Evolutionary conservation across 2,113 vertebrate genomes (phyloP).

Genomic region (Catharus minimus): DNA sequence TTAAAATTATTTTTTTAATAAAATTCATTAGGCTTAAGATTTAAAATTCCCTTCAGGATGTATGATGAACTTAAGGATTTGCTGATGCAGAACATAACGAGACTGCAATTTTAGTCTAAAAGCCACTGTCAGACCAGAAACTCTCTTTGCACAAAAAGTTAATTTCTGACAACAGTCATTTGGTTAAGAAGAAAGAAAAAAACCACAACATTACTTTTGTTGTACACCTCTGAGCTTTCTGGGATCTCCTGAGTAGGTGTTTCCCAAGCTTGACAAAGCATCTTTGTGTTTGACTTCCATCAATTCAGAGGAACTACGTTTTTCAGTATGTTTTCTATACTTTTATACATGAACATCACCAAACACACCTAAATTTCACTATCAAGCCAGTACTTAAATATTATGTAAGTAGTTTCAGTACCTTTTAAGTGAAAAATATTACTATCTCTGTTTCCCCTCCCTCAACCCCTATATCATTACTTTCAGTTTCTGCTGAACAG

Average conservation of each 20-base stretch:
- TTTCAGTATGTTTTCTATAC: not conserved
- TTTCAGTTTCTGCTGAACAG: constrained; percentile 34
- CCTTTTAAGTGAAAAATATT: not conserved
- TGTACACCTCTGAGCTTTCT: not conserved
- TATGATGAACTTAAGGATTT: not conserved
- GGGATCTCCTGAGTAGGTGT: not conserved
- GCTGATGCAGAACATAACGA: not conserved
- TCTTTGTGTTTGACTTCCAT: not conserved
- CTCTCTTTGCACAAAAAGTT: not conserved
- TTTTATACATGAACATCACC: not conserved
- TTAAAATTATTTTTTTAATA: not conserved
- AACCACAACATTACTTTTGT: not conserved
- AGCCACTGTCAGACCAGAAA: not conserved
- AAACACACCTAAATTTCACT: not conserved
- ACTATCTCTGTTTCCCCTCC: not conserved
- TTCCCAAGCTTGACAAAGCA: not conserved
- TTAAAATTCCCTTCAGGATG: not conserved
- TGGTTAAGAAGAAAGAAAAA: not conserved
- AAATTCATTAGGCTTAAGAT: not conserved
- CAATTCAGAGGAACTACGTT: not conserved
- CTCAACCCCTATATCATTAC: not conserved
- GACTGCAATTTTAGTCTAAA: not conserved
- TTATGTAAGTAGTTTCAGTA: rapidly evolving
- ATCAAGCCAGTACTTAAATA: not conserved
- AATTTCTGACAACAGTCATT: not conserved